Evolutionary conservation across 1,140 invertebrate species (phyloP), one percentile per base, ranked within the genome.

Genomic region (Neotoxoptera formosana): DNA sequence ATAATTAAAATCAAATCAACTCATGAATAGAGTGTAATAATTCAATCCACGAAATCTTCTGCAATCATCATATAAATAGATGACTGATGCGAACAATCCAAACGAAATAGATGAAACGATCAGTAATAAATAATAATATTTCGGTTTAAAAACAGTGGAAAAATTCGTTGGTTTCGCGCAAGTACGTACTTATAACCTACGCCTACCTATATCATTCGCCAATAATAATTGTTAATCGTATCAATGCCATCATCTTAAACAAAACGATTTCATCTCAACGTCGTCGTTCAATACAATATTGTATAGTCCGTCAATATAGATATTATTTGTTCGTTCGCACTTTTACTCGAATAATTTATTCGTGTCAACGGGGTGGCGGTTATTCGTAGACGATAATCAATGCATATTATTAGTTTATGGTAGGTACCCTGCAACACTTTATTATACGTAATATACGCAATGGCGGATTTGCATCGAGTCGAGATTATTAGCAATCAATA

Each of bases 401-500:
- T 76, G 7, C 51, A 53, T 76, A n/a, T 76, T 76, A n/a, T 76
- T 76, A 76, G 30, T n/a, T 76, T 76, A 76, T 76, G 14, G 4
- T 76, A 20, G 30, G 4, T 76, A 20, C 60, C n/a, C 30, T 8
- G 4, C 41, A 9, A 30, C 60, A 76, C 14, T n/a, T n/a, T 14
- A 53, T 23, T n/a, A 7, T 67, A n/a, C 30, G 60, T 41, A 41
- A 41, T 41, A 41, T 4, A n/a, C 14, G 30, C n/a, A 76, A 76
- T 76, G 60, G 30, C 17, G 60, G 60, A n/a, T 76, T 76, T 76
- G 60, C 60, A 76, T 76, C 4, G 60, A 76, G 60, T 76, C n/a
- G n/a, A 76, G n/a, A 76, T 76, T 76, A 76, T 76, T 76, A 76
- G 60, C 14, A 76, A 76, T 76, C 60, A n/a, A 76, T 76, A 76